A percentile compares a stretch with the other conserved stretches of the same genome.
Conservation (phyloP, 2,888 invertebrate genomes). For the Polylopha cassiicola region DNA sequence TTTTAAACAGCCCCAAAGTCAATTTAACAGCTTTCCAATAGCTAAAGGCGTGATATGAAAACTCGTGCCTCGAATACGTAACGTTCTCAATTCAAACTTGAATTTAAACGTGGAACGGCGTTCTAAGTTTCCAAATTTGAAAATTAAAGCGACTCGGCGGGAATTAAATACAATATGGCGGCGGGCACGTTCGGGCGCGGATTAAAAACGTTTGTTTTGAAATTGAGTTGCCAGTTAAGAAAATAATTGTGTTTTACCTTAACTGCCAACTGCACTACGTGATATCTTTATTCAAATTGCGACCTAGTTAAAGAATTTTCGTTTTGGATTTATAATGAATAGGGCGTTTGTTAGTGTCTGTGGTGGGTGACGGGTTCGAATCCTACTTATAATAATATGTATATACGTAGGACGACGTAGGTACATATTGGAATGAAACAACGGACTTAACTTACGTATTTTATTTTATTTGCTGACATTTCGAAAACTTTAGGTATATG, state of each 20-base stretch:
- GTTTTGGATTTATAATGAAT: no score
- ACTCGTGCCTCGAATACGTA: slow-evolving; percentile 68
- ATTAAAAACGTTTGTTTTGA: slow-evolving; percentile 25
- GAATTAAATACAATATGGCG: slow-evolving; percentile 68
- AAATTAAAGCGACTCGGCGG: slow-evolving; percentile 68
- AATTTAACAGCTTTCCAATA: slow-evolving; percentile 26
- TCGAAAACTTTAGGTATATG: no score
- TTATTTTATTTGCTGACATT: no score
- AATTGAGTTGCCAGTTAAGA: slow-evolving; percentile 16
- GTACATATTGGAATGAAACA: no score
- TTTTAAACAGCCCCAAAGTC: slow-evolving; percentile 4
- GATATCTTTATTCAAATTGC: no score
- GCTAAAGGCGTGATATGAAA: slow-evolving; percentile 56
- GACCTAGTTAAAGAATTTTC: no score
- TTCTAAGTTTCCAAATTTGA: slow-evolving; percentile 70
- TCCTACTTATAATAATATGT: no score
- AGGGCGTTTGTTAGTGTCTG: no score
- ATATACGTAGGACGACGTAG: no score
- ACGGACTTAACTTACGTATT: no score
- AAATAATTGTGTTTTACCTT: slow-evolving; percentile 2
- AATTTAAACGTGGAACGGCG: slow-evolving; percentile 65
- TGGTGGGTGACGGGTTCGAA: no score
- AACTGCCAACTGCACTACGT: background rate
- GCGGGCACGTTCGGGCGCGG: slow-evolving; percentile 26
- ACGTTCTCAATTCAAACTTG: slow-evolving; percentile 69